Evolutionary conservation across 1,140 invertebrate genomes (phyloP), one percentile per base, ranked within the genome.

Genomic region (Brachionus angularis): DNA sequence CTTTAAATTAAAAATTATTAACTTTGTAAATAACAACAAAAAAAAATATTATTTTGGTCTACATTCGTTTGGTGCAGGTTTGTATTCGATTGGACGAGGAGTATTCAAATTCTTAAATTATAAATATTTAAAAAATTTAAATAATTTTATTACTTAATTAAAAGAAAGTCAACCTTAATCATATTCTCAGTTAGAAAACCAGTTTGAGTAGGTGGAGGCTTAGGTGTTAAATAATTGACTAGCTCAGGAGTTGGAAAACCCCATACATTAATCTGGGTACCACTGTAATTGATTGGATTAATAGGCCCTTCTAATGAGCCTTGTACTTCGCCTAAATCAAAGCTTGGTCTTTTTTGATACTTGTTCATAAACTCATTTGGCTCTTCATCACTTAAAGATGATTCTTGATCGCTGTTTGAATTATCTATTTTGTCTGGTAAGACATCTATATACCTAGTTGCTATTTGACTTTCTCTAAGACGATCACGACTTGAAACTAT

Each of bases 201-300:
- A 74, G 75, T 76, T 71, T 79, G 50, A 76, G 75, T 61, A 75
- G 77, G 25, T 44, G 14, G n/a, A 10, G 47, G 34, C 12, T 34
- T 42, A 4, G 29, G 49, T 16, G 14, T 50, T 5, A 64, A 72
- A 47, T 23, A 46, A 18, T 53, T 44, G 1, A 34, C 23, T 10
- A 53, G n/a, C 7, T 71, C 29, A 2, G 36, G 39, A 12, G 75
- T 74, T 1, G 77, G 72, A 16, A 76, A 76, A n/a, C 81, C 81
- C 78, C 78, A 82, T 7, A 81, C 75, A 75, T 82, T 82, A 39
- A 82, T 79, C 75, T 82, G 81, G 10, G 81, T 82, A 1, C 81
- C 81, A 31, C 79, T 78, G 64, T 81, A 80, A 72, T 81, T 82
- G 7, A 76, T 78, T 3, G 80, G 79, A 44, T 79, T 78, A 52